A percentile compares a stretch with the other conserved stretches of the same genome.
Conservation (phyloP, 2,113 vertebrate species). For the Sciurus niger region DNA sequence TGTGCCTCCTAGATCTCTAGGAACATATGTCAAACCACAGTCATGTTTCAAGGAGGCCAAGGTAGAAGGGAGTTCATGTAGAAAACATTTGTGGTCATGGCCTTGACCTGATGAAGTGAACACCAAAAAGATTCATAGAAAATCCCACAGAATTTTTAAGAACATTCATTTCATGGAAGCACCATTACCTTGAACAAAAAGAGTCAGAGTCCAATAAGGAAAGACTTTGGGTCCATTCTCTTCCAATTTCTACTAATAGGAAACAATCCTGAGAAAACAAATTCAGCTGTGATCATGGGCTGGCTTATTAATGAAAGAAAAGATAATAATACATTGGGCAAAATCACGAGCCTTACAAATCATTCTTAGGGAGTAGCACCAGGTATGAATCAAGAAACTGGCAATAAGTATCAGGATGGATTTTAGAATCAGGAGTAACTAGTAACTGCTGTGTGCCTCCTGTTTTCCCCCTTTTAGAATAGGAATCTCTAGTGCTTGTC, state of each 20-base stretch:
- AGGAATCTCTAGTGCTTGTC: background rate
- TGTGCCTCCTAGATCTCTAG: background rate
- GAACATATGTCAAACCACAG: background rate
- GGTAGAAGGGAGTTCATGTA: background rate
- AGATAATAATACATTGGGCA: background rate
- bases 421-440: background rate
- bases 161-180: background rate
- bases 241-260: background rate
- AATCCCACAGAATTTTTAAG: background rate
- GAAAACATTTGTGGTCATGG: slow-evolving; percentile 1
- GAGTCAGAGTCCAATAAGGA: background rate
- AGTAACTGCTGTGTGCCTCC: background rate
- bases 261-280: background rate
- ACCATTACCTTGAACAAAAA: background rate
- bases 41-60: background rate
- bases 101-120: background rate
- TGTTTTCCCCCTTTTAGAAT: background rate
- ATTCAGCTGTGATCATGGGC: background rate
- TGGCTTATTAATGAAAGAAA: background rate
- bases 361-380: background rate
- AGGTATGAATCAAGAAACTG: background rate
- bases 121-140: background rate
- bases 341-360: background rate
- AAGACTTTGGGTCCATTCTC: background rate
- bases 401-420: background rate